These are phyloP conservation scores for Trachymyrmex septentrionalis DNA, from an alignment of 1,140 invertebrate genomes.

Conservation along the genomic window DNA sequence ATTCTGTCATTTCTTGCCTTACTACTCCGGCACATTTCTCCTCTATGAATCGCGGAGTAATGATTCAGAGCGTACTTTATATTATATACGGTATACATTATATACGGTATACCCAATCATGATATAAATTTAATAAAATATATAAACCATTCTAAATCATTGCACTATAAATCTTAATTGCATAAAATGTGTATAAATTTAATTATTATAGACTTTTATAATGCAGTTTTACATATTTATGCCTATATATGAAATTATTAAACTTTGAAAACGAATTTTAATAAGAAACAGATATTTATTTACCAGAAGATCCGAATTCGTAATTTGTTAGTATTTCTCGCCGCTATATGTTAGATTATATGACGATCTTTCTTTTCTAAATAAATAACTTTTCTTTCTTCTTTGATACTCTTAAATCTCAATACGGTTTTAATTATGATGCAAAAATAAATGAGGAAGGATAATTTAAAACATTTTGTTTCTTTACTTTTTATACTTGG, in stretches of 20 bases:
- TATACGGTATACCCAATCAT: neutral
- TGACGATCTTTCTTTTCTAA: neutral
- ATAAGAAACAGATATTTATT: neutral
- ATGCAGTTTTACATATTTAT: neutral
- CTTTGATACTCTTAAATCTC: neutral
- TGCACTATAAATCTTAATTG: neutral
- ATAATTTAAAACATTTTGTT: neutral
- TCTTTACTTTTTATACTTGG: neutral
- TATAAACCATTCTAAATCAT: neutral
- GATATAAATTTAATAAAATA: neutral
- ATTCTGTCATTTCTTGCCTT: neutral
- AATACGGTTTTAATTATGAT: neutral
- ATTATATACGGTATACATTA: neutral
- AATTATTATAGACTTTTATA: neutral
- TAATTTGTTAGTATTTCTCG: neutral
- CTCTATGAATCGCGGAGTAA: neutral
- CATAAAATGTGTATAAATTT: neutral
- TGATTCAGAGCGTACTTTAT: neutral
- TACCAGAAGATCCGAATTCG: neutral
- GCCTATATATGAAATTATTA: neutral
- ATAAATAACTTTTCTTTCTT: neutral
- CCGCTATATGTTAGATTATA: neutral
- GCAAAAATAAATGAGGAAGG: neutral
- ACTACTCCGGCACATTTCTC: neutral
- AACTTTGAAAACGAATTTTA: neutral